Evolutionary conservation across 2,113 vertebrate species (phyloP).

Genomic region (Vulpes lagopus): DNA sequence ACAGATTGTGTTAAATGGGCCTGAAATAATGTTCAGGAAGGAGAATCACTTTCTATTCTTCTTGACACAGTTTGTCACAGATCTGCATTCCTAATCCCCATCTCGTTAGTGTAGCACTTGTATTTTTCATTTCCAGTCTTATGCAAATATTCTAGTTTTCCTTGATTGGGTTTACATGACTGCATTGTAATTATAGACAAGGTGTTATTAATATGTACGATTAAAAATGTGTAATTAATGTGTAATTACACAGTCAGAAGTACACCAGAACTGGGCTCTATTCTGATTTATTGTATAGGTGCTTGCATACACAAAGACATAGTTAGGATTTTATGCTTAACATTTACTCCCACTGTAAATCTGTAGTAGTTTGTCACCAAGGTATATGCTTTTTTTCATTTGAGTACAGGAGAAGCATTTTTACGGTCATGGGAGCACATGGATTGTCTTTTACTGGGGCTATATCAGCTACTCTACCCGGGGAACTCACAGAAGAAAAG

Average conservation of each 20-base stretch:
- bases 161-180: slow-evolving; percentile 87
- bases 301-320: not conserved
- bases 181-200: slow-evolving; percentile 83
- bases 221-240: slow-evolving; percentile 86
- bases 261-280: not conserved
- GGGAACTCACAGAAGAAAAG: not conserved
- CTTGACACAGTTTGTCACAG: slow-evolving; percentile 91
- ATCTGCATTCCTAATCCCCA: slow-evolving; percentile 83
- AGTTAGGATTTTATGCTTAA: slow-evolving; percentile 41
- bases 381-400: slow-evolving; percentile 9
- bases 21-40: slow-evolving; percentile 92
- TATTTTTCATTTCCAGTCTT: slow-evolving; percentile 88
- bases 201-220: slow-evolving; percentile 86
- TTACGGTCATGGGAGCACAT: slow-evolving; percentile 44
- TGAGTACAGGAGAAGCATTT: slow-evolving; percentile 46
- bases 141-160: slow-evolving; percentile 87
- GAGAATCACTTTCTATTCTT: slow-evolving; percentile 90
- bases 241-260: slow-evolving; percentile 76
- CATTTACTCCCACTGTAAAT: slow-evolving; percentile 53
- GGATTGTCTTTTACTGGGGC: not conserved
- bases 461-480: not conserved
- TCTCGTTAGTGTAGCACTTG: slow-evolving; percentile 89
- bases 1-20: slow-evolving; percentile 96
- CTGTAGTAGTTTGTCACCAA: not conserved
- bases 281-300: slow-evolving; percentile 43